A percentile compares a stretch with the other conserved stretches of the same genome.
Conservation (phyloP, 2,797 vertebrate species). For the Crocidura indochinensis region DNA sequence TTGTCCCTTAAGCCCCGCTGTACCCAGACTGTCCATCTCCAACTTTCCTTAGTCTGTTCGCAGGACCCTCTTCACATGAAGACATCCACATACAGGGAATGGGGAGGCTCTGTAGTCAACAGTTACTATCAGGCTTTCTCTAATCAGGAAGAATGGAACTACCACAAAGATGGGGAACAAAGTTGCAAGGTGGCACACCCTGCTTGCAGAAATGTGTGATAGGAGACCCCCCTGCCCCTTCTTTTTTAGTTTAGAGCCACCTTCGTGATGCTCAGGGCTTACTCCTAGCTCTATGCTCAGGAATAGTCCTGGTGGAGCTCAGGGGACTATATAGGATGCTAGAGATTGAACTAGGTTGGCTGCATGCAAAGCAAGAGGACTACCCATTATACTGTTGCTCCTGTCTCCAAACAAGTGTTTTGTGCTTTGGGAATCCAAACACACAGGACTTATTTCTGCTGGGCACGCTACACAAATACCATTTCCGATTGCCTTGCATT, state of each 20-base stretch:
- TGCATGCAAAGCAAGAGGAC: too few relatives aligned
- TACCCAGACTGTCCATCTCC: neutral
- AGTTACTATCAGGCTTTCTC: neutral
- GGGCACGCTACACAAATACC: neutral
- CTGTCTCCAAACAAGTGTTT: neutral
- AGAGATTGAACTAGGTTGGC: too few relatives aligned
- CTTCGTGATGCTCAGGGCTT: too few relatives aligned
- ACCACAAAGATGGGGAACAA: neutral
- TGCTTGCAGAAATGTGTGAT: neutral
- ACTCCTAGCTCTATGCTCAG: too few relatives aligned
- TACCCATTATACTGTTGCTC: too few relatives aligned
- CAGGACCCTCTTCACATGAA: neutral
- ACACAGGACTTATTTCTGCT: neutral
- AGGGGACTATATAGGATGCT: too few relatives aligned
- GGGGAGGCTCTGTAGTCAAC: neutral
- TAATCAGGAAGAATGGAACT: neutral
- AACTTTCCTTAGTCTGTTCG: neutral
- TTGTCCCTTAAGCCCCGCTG: neutral
- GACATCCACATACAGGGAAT: accelerated
- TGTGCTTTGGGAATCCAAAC: conserved; percentile 10
- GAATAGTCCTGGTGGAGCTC: too few relatives aligned
- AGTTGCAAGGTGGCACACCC: neutral
- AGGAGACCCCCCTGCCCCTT: neutral
- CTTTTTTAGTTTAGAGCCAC: too few relatives aligned
- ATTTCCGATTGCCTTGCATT: neutral